phyloP scores from a whole-genome alignment of 2,888 invertebrate genomes.

The Halictus quadricinctus region DNA sequence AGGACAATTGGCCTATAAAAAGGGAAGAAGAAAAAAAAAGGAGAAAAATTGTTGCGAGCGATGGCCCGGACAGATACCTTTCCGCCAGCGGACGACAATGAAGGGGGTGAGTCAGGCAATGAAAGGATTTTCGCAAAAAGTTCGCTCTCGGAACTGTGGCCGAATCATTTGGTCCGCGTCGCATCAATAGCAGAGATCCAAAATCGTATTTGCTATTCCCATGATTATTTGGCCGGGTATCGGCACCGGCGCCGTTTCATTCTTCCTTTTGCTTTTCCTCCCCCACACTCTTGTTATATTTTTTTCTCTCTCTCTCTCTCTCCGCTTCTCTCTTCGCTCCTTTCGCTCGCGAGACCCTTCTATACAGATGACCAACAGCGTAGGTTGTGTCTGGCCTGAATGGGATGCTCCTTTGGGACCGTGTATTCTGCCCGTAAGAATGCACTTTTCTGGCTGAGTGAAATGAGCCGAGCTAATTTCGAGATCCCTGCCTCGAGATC shows the following conservation, averaged over 20 bases:
- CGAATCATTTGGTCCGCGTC: slow-evolving; percentile 73
- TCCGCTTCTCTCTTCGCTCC: background rate
- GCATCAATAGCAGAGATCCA: slow-evolving; percentile 69
- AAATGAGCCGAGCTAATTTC: slow-evolving; percentile 79
- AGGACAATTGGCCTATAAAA: background rate
- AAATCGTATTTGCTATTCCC: slow-evolving; percentile 80
- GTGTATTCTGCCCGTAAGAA: slow-evolving; percentile 67
- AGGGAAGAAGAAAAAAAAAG: background rate
- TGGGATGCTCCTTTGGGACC: slow-evolving; percentile 75
- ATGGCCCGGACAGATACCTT: slow-evolving; percentile 57
- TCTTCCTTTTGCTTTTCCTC: slow-evolving; percentile 25
- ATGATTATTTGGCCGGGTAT: slow-evolving; percentile 73
- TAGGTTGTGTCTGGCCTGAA: slow-evolving; percentile 68
- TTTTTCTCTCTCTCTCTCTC: background rate
- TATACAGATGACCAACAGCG: slow-evolving; percentile 78
- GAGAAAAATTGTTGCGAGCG: slow-evolving; percentile 63
- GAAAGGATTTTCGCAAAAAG: slow-evolving; percentile 74
- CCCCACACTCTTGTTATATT: background rate
- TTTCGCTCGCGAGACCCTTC: slow-evolving; percentile 52
- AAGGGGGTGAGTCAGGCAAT: slow-evolving; percentile 32
- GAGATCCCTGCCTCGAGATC: slow-evolving; percentile 54
- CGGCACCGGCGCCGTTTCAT: slow-evolving; percentile 40
- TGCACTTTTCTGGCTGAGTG: slow-evolving; percentile 75
- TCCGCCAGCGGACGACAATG: slow-evolving; percentile 28
- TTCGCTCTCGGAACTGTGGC: slow-evolving; percentile 50